phyloP scores from a whole-genome alignment of 1,140 invertebrate species.

The Tyrophagus putrescentiae region DNA sequence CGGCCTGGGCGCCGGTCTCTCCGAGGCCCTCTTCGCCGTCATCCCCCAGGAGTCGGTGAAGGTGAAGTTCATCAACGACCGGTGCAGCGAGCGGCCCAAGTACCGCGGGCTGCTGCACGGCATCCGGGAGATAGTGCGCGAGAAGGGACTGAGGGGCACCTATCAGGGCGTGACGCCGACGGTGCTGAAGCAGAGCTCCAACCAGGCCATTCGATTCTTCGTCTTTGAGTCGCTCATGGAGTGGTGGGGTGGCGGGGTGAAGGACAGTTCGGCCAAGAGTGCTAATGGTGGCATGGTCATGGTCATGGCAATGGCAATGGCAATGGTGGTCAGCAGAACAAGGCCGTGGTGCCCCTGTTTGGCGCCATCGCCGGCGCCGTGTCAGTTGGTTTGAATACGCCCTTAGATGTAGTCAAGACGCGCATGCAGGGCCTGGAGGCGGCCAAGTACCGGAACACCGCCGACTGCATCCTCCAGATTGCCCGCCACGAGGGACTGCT shows the following conservation, averaged over 20 bases:
- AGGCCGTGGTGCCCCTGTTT: conserved; percentile 67
- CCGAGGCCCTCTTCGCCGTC: conserved; percentile 86
- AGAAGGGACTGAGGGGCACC: conserved; percentile 52
- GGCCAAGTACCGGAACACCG: conserved; percentile 81
- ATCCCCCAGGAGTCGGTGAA: conserved; percentile 99
- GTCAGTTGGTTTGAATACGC: conserved; percentile 85
- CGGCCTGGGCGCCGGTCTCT: conserved; percentile 83
- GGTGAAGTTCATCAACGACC: conserved; percentile 98
- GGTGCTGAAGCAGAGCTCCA: conserved; percentile 92
- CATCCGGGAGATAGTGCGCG: conserved; percentile 64
- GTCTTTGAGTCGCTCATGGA: conserved; percentile 93
- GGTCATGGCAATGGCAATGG: neutral
- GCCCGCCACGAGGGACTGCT: conserved; percentile 77
- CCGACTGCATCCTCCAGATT: conserved; percentile 78
- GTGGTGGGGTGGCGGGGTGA: too few species aligned
- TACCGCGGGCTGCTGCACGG: conserved; percentile 90
- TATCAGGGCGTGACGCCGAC: conserved; percentile 66
- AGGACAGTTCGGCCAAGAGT: conserved; percentile 63
- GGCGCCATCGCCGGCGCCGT: conserved; percentile 83
- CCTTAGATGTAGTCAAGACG: conserved; percentile 97
- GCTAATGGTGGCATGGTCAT: conserved; percentile 63
- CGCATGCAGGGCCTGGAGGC: conserved; percentile 97
- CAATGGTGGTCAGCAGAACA: neutral
- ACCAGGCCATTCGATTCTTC: conserved; percentile 95
- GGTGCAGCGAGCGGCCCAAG: conserved; percentile 71